These are phyloP conservation scores for Tigriopus japonicus DNA, from an alignment of 1,140 invertebrate species.

Conservation along the genomic window DNA sequence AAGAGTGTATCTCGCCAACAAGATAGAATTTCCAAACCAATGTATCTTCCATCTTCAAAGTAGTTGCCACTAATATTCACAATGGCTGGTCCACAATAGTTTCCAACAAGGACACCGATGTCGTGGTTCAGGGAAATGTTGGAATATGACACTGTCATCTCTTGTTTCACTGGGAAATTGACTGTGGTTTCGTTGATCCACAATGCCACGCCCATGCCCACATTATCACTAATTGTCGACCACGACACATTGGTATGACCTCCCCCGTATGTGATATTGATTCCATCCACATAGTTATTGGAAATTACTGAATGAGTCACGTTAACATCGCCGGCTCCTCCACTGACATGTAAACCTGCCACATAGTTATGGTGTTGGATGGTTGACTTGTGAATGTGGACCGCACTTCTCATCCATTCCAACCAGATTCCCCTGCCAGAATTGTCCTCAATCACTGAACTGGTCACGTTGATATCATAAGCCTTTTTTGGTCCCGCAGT, in stretches of 20 bases:
- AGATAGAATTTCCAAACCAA: constrained; percentile 51
- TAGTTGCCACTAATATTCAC: constrained; percentile 68
- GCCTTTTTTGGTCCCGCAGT: constrained; percentile 54
- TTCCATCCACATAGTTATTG: constrained; percentile 58
- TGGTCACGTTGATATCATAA: constrained; percentile 67
- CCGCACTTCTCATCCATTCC: constrained; percentile 57
- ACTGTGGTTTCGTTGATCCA: constrained; percentile 74
- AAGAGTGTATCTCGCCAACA: constrained; percentile 38
- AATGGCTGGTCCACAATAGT: constrained; percentile 35
- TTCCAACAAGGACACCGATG: constrained; percentile 52
- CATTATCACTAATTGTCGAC: constrained; percentile 47
- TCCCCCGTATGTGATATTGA: constrained; percentile 55
- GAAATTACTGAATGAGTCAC: constrained; percentile 69
- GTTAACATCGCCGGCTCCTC: constrained; percentile 75
- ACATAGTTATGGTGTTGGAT: constrained; percentile 71
- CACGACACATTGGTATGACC: constrained; percentile 70
- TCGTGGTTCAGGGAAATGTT: constrained; percentile 62
- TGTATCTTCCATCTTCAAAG: constrained; percentile 52
- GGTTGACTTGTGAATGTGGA: constrained; percentile 55
- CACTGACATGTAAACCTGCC: constrained; percentile 63
- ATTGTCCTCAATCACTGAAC: constrained; percentile 65
- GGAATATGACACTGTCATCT: constrained; percentile 66
- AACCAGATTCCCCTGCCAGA: constrained; percentile 73
- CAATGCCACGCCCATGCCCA: constrained; percentile 58
- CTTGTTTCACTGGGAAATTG: constrained; percentile 56